Percentiles rank a stretch among this genome's conserved stretches.
These are phyloP conservation scores for Campylorhamphus procurvoides DNA, from an alignment of 2,113 vertebrate species.

Conservation along the genomic window DNA sequence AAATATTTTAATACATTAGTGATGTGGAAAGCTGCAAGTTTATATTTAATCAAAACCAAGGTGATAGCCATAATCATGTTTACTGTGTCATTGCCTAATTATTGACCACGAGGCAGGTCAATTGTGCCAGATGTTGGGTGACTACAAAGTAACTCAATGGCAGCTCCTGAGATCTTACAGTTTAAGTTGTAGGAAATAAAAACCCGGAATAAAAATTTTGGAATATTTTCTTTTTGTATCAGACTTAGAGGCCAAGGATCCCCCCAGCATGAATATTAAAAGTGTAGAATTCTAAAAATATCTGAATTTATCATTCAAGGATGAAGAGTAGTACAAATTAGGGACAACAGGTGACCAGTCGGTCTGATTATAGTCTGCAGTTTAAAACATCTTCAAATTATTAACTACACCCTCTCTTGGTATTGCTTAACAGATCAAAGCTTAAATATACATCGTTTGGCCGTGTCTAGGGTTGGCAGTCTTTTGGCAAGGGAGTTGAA, in stretches of 20 bases:
- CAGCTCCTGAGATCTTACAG: neutral
- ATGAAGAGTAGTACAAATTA: neutral
- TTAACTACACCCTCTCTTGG: neutral
- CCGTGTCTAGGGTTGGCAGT: neutral
- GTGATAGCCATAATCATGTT: neutral
- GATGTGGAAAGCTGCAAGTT: neutral
- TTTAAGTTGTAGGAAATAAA: neutral
- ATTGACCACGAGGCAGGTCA: neutral
- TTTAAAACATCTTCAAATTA: neutral
- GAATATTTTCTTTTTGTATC: neutral
- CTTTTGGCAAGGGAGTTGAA: neutral
- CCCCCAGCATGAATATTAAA: neutral
- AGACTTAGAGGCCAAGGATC: neutral
- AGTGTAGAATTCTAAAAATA: neutral
- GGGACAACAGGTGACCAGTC: neutral
- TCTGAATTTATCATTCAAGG: neutral
- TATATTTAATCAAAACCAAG: neutral
- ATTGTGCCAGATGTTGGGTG: neutral
- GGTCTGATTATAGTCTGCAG: neutral
- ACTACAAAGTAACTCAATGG: neutral
- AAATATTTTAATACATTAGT: neutral
- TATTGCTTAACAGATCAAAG: neutral
- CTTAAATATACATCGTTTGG: neutral
- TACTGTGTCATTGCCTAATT: constrained; percentile 4
- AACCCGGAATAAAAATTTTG: neutral